Conservation (phyloP, 2,113 vertebrate species). For the Scatophagus argus region DNA sequence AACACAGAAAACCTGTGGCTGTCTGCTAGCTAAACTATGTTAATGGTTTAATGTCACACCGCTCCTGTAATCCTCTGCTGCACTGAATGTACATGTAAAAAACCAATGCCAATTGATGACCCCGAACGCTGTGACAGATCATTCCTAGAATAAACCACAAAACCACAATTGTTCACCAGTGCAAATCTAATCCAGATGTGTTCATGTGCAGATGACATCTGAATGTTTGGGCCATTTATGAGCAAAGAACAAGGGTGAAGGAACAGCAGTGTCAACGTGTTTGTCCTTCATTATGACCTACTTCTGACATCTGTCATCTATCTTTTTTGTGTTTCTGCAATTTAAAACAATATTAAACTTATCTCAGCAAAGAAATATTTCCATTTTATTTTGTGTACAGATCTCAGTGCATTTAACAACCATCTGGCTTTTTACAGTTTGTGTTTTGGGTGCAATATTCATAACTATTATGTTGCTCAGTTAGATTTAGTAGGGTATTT, state of each 20-base stretch:
- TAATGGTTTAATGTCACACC: constrained; percentile 16
- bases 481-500: constrained; percentile 52
- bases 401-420: constrained; percentile 24
- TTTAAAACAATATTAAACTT: constrained; percentile 43
- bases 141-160: constrained; percentile 73
- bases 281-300: constrained; percentile 74
- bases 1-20: constrained; percentile 19
- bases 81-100: constrained; percentile 54
- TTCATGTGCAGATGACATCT: constrained; percentile 59
- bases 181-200: constrained; percentile 80
- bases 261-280: constrained; percentile 63
- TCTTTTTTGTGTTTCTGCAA: constrained; percentile 49
- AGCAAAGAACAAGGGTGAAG: constrained; percentile 51
- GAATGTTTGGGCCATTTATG: constrained; percentile 58
- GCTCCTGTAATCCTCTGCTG: constrained; percentile 17
- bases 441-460: constrained; percentile 20
- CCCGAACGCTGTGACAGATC: constrained; percentile 71
- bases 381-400: constrained; percentile 17
- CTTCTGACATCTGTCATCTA: constrained; percentile 72
- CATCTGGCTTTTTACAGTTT: neutral
- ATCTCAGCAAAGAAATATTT: constrained; percentile 35
- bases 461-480: neutral
- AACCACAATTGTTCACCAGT: constrained; percentile 60
- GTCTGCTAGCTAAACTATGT: constrained; percentile 42
- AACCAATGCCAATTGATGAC: constrained; percentile 71